Percentiles rank a stretch among this genome's conserved stretches.
These are phyloP conservation scores for Dasypolia templi DNA, from an alignment of 2,888 invertebrate species.

Conservation along the genomic window DNA sequence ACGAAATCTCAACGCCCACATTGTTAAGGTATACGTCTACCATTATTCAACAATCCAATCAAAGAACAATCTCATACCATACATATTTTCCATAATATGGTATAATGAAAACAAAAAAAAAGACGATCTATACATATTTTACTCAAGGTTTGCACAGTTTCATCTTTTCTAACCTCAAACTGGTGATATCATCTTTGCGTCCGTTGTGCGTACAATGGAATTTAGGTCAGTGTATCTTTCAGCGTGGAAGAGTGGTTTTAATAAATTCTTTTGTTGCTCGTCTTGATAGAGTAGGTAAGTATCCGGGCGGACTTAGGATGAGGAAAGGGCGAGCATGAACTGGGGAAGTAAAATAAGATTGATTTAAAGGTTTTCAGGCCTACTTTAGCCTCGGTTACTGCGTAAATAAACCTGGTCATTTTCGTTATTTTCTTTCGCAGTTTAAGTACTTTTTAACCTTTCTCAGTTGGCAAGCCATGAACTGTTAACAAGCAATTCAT, in stretches of 20 bases:
- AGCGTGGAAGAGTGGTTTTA: constrained; percentile 34
- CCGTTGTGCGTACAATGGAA: constrained; percentile 11
- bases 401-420: not conserved
- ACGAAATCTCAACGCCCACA: too few species aligned
- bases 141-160: not conserved
- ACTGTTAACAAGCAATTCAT: too few species aligned
- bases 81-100: too few species aligned
- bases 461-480: too few species aligned
- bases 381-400: accelerated
- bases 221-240: constrained; percentile 40
- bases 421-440: not conserved
- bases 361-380: not conserved
- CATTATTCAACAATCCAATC: not conserved
- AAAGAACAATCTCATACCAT: not conserved
- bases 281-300: constrained; percentile 14
- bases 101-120: not conserved
- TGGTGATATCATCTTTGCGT: not conserved
- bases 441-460: too few species aligned
- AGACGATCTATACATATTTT: not conserved
- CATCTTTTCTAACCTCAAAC: not conserved
- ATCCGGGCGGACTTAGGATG: not conserved
- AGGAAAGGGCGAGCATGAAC: not conserved
- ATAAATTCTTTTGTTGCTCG: constrained; percentile 49
- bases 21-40: too few species aligned
- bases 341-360: not conserved